Evolutionary conservation across 2,113 vertebrate species (phyloP).

Genomic region (Verasper variegatus): DNA sequence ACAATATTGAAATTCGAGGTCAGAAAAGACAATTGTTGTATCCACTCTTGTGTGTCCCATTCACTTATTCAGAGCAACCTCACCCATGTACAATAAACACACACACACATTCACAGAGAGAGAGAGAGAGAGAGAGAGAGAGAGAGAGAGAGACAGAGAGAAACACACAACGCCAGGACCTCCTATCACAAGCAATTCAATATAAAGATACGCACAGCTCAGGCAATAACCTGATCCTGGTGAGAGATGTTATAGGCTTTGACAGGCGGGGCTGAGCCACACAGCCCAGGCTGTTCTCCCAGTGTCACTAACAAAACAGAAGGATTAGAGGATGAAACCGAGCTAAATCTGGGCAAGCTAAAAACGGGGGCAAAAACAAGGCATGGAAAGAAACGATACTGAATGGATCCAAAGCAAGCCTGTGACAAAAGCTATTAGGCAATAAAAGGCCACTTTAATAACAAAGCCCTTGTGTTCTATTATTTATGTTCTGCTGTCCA

Average conservation of each 20-base stretch:
- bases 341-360: slow-evolving; percentile 74
- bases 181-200: slow-evolving; percentile 70
- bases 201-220: slow-evolving; percentile 69
- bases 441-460: slow-evolving; percentile 74
- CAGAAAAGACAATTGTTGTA: slow-evolving; percentile 74
- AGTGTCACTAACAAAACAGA: slow-evolving; percentile 79
- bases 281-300: slow-evolving; percentile 68
- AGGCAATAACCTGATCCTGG: slow-evolving; percentile 77
- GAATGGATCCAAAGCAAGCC: slow-evolving; percentile 58
- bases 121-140: neutral
- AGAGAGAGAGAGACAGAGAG: neutral
- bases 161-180: slow-evolving; percentile 13
- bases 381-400: slow-evolving; percentile 63
- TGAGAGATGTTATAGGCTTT: slow-evolving; percentile 73
- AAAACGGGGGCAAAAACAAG: slow-evolving; percentile 70
- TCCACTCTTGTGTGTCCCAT: slow-evolving; percentile 65
- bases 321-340: slow-evolving; percentile 79
- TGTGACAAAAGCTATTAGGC: slow-evolving; percentile 72
- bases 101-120: neutral
- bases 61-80: slow-evolving; percentile 65
- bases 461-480: slow-evolving; percentile 59
- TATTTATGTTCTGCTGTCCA: slow-evolving; percentile 65
- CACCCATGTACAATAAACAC: slow-evolving; percentile 44
- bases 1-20: slow-evolving; percentile 77
- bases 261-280: slow-evolving; percentile 73